phyloP scores from a whole-genome alignment of 2,797 vertebrate species.

The Salarias fasciatus region DNA sequence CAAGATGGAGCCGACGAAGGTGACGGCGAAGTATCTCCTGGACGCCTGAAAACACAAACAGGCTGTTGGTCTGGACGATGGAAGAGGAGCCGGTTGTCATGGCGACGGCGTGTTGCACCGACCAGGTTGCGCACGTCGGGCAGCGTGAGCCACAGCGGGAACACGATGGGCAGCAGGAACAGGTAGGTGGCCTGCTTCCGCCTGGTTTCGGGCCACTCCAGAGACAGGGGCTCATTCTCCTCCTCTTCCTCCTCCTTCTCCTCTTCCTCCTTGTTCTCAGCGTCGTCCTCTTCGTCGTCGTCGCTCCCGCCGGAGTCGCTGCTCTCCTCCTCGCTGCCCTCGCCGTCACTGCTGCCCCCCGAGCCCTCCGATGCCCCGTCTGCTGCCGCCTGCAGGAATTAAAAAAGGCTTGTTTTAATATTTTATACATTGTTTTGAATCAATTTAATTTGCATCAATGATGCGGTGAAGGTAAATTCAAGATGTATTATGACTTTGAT shows the following conservation, averaged over 20 bases:
- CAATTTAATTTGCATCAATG: no score
- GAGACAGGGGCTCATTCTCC: slow-evolving; percentile 90
- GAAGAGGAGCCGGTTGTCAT: background rate
- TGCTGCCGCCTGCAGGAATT: slow-evolving; percentile 26
- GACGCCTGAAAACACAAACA: slow-evolving; percentile 79
- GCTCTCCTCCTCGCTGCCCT: slow-evolving; percentile 32
- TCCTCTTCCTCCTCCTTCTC: slow-evolving; percentile 76
- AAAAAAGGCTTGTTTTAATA: no score
- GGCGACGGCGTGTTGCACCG: slow-evolving; percentile 57
- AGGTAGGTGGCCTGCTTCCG: slow-evolving; percentile 91
- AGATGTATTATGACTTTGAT: no score
- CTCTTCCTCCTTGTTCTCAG: slow-evolving; percentile 67
- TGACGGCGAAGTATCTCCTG: slow-evolving; percentile 86
- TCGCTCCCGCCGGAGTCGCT: slow-evolving; percentile 32
- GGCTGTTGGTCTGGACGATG: no score
- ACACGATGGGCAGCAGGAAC: slow-evolving; percentile 90
- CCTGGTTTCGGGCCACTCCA: slow-evolving; percentile 88
- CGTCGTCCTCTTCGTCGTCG: slow-evolving; percentile 6
- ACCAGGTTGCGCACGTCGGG: slow-evolving; percentile 93
- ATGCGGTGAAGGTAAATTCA: no score
- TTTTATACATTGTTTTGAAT: no score
- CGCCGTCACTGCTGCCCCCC: background rate
- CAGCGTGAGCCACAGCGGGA: slow-evolving; percentile 92
- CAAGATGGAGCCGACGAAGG: slow-evolving; percentile 91
- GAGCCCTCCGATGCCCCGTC: slow-evolving; percentile 29